Evolutionary conservation across 2,113 vertebrate species (phyloP).

Genomic region (Gambusia holbrooki): DNA sequence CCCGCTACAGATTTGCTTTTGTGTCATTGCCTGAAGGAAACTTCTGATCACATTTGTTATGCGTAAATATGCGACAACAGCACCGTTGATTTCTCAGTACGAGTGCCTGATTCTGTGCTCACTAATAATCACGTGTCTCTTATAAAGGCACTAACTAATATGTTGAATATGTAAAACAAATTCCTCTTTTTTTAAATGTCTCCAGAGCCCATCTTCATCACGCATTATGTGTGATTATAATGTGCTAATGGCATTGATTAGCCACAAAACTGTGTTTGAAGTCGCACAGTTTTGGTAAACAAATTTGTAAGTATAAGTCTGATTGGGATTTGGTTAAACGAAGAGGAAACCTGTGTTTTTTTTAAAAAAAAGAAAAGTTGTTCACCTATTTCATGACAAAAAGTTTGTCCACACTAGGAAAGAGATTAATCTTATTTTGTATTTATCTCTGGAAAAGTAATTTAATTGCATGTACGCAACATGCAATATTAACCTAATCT

Average conservation of each 20-base stretch:
- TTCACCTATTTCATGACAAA: not conserved
- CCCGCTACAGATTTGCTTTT: conserved; percentile 38
- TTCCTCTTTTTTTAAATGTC: conserved; percentile 17
- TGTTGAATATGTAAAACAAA: conserved; percentile 57
- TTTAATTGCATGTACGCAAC: no score
- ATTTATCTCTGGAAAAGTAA: no score
- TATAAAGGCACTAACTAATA: conserved; percentile 45
- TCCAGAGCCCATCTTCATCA: conserved; percentile 30
- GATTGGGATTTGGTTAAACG: conserved; percentile 14
- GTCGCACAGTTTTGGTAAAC: not conserved
- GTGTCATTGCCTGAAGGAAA: conserved; percentile 52
- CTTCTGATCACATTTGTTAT: conserved; percentile 58
- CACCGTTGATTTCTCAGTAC: conserved; percentile 61
- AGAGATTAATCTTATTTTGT: no score
- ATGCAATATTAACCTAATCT: not conserved
- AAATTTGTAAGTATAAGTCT: conserved; percentile 10
- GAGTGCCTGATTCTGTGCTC: conserved; percentile 38
- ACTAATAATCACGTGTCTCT: conserved; percentile 36
- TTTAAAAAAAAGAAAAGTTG: not conserved
- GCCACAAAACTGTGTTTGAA: conserved; percentile 10
- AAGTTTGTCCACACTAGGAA: no score
- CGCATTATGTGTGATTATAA: conserved; percentile 31
- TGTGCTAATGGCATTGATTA: conserved; percentile 31
- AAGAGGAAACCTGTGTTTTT: not conserved
- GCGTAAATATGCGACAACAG: conserved; percentile 57